Base-by-base conservation (phyloP, 2,113 vertebrate species). In the Chaetorhynchus papuensis region DNA sequence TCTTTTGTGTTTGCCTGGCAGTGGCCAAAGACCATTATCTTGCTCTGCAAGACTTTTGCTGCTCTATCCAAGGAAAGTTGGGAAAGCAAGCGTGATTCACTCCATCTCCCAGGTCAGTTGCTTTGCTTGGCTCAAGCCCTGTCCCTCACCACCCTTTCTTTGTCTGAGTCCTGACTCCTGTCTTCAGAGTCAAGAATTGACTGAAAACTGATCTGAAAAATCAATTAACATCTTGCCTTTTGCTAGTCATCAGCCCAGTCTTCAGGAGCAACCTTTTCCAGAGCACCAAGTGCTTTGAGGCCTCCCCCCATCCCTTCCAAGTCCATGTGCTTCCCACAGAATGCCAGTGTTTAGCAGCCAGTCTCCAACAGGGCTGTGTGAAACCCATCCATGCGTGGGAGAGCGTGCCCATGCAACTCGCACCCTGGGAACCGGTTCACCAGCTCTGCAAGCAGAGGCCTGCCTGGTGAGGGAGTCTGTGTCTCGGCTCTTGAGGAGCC, bases 401-500 rank as follows among this genome's bases (percentile, higher is more conserved):
- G 90, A 96, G 78, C 85, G 27, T 90, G 85, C 95, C 85, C 92
- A 83, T 94, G 66, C 84, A 91, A 44, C 66, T 87, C 11, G 1
- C 31, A 82, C n/a, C 84, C 66, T 3, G 4, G 66, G 92, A 95
- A 95, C 95, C 66, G 70, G 95, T 95, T 96, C 87, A 91, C 75
- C 96, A 76, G 90, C 94, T 92, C 85, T 94, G 85, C 93, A 95
- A 89, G 96, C 18, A 7, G 83, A 50, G 93, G 54, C 96, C 80
- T 96, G 93, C 37, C 76, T 49, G 20, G 10, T 3, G 11, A 90
- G 22, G 69, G 82, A 87, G 60, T 37, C 77, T 71, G 50, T 63
- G 74, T 33, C 92, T 94, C 9, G 1, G 63, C 28, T 53, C 75
- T 47, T 59, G 63, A 95, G 86, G 68, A 85, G 54, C 64, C 78